Conservation (phyloP, 2,113 vertebrate species). For the Hippocampus guttulatus region DNA sequence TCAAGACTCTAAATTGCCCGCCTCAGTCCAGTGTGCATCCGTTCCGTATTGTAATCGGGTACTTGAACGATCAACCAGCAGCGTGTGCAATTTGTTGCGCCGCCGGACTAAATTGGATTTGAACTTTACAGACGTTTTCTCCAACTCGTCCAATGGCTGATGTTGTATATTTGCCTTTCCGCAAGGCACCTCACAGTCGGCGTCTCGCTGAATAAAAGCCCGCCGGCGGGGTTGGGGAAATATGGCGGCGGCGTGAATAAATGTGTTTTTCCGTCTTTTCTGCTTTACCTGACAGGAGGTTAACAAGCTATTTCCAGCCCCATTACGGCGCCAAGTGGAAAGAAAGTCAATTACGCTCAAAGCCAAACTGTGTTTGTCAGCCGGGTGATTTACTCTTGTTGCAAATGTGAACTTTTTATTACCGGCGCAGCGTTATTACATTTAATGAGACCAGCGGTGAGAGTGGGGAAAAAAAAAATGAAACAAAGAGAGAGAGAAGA, state of each 20-base stretch:
- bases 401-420: conserved; percentile 1
- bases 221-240: neutral
- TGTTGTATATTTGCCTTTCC: neutral
- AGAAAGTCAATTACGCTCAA: conserved; percentile 3
- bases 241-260: neutral
- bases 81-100: neutral
- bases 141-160: neutral
- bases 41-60: too few species aligned
- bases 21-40: too few species aligned
- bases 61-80: too few species aligned
- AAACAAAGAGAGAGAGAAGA: neutral
- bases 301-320: conserved; percentile 1
- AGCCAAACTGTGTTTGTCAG: neutral
- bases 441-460: neutral
- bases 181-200: neutral
- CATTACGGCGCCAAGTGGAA: neutral
- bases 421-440: neutral
- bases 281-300: conserved; percentile 1
- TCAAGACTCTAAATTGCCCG: too few species aligned
- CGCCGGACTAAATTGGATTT: neutral
- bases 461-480: neutral
- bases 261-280: neutral
- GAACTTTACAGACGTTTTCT: neutral
- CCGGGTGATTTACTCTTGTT: neutral
- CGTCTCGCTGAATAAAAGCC: neutral